Percentiles rank a stretch among this genome's conserved stretches.
Evolutionary conservation across 2,797 vertebrate species (phyloP).

Genomic region (Neoniphon sammara): DNA sequence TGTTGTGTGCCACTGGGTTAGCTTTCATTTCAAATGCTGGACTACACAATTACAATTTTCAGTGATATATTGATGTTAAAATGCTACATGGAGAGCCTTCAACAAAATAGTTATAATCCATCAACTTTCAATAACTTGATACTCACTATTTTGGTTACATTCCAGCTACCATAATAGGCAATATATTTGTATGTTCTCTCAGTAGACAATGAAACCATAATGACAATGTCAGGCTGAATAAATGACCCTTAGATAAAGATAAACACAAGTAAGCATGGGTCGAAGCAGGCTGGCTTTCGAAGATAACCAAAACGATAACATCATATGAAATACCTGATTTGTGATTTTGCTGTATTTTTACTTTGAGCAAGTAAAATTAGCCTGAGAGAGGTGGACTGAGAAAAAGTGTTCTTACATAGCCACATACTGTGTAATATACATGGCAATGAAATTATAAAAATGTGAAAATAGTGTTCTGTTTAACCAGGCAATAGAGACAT

Average conservation of each 20-base stretch:
- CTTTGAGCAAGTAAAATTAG: constrained; percentile 52
- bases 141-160: constrained; percentile 57
- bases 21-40: too few species aligned
- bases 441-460: constrained; percentile 33
- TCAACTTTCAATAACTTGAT: constrained; percentile 35
- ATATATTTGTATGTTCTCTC: constrained; percentile 34
- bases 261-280: constrained; percentile 23
- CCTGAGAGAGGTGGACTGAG: constrained; percentile 59
- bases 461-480: not conserved
- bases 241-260: constrained; percentile 24
- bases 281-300: constrained; percentile 30
- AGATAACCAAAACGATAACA: constrained; percentile 1
- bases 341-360: constrained; percentile 49
- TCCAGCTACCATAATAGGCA: constrained; percentile 65
- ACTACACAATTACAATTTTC: constrained; percentile 1
- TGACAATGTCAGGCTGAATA: constrained; percentile 12
- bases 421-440: not conserved
- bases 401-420: constrained; percentile 20
- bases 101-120: constrained; percentile 57
- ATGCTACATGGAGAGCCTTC: constrained; percentile 33
- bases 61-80: too few species aligned
- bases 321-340: constrained; percentile 65
- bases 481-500: constrained; percentile 23
- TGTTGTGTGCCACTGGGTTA: too few species aligned
- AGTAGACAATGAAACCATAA: constrained; percentile 29